Evolutionary conservation across 1,140 invertebrate species (phyloP).

Genomic region (Philopotamus ludificatus): DNA sequence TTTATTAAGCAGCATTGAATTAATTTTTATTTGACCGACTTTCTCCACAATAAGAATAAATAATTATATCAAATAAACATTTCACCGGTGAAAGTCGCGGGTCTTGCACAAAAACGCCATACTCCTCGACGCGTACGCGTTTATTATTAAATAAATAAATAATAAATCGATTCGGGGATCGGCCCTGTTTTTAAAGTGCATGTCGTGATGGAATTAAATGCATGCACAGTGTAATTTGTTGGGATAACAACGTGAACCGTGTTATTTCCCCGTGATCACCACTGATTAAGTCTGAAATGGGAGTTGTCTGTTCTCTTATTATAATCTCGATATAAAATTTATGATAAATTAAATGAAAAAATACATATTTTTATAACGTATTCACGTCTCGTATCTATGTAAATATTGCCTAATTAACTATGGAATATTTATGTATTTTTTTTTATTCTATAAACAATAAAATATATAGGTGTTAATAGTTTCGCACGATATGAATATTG

Average conservation of each 20-base stretch:
- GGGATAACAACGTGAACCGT: constrained; percentile 28
- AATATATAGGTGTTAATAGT: too few species aligned
- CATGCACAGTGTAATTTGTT: constrained; percentile 35
- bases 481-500: too few species aligned
- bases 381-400: too few species aligned
- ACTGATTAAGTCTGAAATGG: constrained; percentile 16
- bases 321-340: not conserved
- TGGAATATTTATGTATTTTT: too few species aligned
- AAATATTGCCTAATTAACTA: too few species aligned
- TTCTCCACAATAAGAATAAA: not conserved
- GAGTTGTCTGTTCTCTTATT: not conserved
- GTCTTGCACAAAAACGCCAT: too few species aligned
- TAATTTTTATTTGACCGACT: not conserved
- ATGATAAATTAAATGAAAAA: too few species aligned
- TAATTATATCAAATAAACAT: not conserved
- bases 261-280: constrained; percentile 24
- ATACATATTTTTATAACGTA: too few species aligned
- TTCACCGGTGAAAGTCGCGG: not conserved
- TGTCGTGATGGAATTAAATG: constrained; percentile 37
- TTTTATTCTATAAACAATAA: too few species aligned
- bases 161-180: not conserved
- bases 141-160: too few species aligned
- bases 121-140: too few species aligned
- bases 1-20: too few species aligned
- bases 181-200: constrained; percentile 2